These are phyloP conservation scores for Pseudochirops cupreus DNA, from an alignment of 2,797 vertebrate species.

Conservation along the genomic window DNA sequence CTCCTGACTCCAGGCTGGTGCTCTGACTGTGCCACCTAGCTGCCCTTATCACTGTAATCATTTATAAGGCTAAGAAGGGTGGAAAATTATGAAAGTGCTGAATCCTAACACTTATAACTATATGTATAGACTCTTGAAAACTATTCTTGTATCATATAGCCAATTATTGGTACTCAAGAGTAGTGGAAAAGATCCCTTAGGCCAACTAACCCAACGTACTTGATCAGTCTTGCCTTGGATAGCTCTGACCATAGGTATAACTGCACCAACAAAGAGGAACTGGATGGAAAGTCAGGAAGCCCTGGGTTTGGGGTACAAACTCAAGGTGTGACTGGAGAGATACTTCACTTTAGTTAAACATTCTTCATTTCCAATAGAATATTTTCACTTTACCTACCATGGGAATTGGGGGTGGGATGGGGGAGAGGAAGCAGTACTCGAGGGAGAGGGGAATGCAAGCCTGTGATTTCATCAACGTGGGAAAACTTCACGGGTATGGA, in stretches of 20 bases:
- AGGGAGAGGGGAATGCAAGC: not conserved
- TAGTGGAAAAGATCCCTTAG: not conserved
- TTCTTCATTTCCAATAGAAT: not conserved
- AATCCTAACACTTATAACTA: not conserved
- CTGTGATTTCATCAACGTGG: not conserved
- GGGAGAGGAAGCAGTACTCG: no score
- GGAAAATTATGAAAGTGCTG: slow-evolving; percentile 26
- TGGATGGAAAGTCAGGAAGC: slow-evolving; percentile 13
- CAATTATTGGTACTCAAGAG: not conserved
- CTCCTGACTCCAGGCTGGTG: no score
- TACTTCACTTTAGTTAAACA: slow-evolving; percentile 13
- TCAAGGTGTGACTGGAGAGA: not conserved
- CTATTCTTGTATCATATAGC: not conserved
- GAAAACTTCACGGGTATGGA: not conserved
- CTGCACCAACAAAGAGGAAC: slow-evolving; percentile 17
- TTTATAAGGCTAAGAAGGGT: slow-evolving; percentile 37
- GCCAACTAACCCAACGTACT: slow-evolving; percentile 5
- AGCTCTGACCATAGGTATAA: not conserved
- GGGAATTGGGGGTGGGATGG: not conserved
- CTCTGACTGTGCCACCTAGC: no score
- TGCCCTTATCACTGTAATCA: not conserved
- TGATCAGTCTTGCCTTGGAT: not conserved
- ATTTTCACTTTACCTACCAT: not conserved
- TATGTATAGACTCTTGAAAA: not conserved
- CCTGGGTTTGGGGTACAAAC: not conserved